Evolutionary conservation across 2,888 invertebrate genomes (phyloP).

Genomic region (Odiellus spinosus): DNA sequence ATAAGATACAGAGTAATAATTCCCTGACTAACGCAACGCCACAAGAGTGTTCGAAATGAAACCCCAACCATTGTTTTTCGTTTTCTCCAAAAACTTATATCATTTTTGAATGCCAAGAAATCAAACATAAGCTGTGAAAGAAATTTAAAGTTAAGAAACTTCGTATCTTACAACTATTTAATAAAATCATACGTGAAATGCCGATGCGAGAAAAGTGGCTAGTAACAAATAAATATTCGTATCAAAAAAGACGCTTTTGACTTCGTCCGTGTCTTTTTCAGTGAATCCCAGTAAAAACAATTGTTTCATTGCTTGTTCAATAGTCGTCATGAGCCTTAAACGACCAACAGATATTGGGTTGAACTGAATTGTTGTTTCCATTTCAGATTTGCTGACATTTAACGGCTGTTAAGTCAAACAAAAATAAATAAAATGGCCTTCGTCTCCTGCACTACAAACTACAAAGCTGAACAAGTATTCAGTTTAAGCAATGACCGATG

Average conservation of each 20-base stretch:
- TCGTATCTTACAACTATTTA: conserved; percentile 2
- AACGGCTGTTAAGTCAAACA: background rate
- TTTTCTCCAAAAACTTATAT: conserved; percentile 83
- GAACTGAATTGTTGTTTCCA: background rate
- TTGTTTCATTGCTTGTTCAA: background rate
- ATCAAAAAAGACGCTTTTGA: conserved; percentile 88
- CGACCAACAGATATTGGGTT: conserved; percentile 1
- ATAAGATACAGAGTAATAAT: conserved; percentile 80
- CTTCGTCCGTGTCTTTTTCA: conserved; percentile 87
- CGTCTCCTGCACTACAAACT: background rate
- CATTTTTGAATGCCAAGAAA: conserved; percentile 93
- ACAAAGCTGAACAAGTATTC: background rate
- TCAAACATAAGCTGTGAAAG: conserved; percentile 73
- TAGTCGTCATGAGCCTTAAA: background rate
- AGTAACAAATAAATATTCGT: conserved; percentile 82
- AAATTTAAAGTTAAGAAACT: no score
- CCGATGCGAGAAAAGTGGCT: conserved; percentile 74
- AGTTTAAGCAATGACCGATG: background rate
- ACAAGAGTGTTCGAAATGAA: conserved; percentile 71
- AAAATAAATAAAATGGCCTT: background rate
- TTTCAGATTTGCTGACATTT: background rate
- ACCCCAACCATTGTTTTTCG: conserved; percentile 70
- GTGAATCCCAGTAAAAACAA: conserved; percentile 52
- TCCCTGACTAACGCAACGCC: conserved; percentile 72
- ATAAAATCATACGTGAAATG: conserved; percentile 66